phyloP scores from a whole-genome alignment of 1,140 invertebrate genomes.

The Drosophila insularis region DNA sequence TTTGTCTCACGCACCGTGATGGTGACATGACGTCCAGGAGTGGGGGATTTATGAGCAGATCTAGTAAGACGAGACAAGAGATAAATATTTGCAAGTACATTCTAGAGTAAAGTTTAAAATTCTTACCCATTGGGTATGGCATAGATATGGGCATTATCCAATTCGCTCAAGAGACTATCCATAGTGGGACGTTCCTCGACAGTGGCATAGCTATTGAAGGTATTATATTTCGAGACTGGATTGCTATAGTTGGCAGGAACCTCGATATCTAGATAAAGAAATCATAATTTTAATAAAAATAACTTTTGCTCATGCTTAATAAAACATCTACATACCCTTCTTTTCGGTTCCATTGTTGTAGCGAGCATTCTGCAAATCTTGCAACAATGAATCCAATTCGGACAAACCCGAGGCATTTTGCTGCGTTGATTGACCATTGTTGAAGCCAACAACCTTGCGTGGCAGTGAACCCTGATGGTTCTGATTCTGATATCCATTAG shows the following conservation, averaged over 20 bases:
- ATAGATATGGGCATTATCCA: slow-evolving; percentile 85
- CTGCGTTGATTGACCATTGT: slow-evolving; percentile 41
- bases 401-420: slow-evolving; percentile 87
- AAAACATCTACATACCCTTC: slow-evolving; percentile 46
- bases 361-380: slow-evolving; percentile 94
- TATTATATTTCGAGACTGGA: slow-evolving; percentile 74
- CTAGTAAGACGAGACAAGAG: slow-evolving; percentile 21
- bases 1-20: slow-evolving; percentile 87
- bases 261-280: slow-evolving; percentile 51
- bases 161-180: slow-evolving; percentile 93
- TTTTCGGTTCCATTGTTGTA: slow-evolving; percentile 85
- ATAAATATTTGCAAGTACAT: neutral
- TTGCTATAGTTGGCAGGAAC: slow-evolving; percentile 73
- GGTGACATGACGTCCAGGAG: slow-evolving; percentile 87
- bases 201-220: slow-evolving; percentile 71
- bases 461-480: slow-evolving; percentile 73
- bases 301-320: neutral
- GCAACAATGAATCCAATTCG: slow-evolving; percentile 94
- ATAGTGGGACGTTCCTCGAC: slow-evolving; percentile 88
- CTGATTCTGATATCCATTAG: slow-evolving; percentile 69
- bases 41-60: slow-evolving; percentile 75
- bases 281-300: neutral
- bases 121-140: slow-evolving; percentile 90
- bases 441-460: slow-evolving; percentile 40
- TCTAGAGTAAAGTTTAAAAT: neutral